Base-by-base conservation (phyloP, 1,140 invertebrate species). In the Zaprionus camerounensis region DNA sequence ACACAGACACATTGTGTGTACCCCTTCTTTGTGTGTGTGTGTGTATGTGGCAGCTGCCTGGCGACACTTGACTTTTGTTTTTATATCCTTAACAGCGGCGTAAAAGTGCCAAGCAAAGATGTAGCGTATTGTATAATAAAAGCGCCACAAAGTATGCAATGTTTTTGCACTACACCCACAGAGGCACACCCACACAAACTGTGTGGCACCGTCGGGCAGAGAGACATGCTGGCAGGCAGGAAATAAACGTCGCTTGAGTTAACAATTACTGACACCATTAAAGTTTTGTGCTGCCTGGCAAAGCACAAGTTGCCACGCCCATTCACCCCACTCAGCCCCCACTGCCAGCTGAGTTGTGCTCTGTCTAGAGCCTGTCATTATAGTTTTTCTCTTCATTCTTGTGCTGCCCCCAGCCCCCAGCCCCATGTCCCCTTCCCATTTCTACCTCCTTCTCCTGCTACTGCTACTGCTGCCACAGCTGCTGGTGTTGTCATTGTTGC, bases 251-350 rank as follows among this genome's bases (percentile, higher is more conserved):
- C 81, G 85, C 85, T 88, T 90, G 78, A 88, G 81, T 90, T 88
- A 88, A 88, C 85, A 88, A 88, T 88, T 88, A 88, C 85, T 88
- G 85, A 88, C 85, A 88, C 85, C 85, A 88, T 88, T 88, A 88
- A 88, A 90, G 85, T 88, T 88, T 77, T 78, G 70, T 53, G 41
- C 53, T 58, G 46, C 26, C 41, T 46, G 26, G 55, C 51, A 65
- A 38, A 55, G 62, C 53, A 41, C 36, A 56, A 55, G 62, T 46
- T 46, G 71, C 71, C 81, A 76, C 76, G 56, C 68, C 78, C 76
- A 76, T 63, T 4, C 13, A 17, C 12, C 12, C 62, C 62, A 46
- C 59, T 6, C 34, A 13, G 5, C 55, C 6, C 34, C 38, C 41
- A 34, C 46, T 44, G 12, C 22, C 66, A 58, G 41, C 58, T 22